Base-by-base conservation (phyloP, 1,140 invertebrate genomes). In the Hycleus phaleratus region DNA sequence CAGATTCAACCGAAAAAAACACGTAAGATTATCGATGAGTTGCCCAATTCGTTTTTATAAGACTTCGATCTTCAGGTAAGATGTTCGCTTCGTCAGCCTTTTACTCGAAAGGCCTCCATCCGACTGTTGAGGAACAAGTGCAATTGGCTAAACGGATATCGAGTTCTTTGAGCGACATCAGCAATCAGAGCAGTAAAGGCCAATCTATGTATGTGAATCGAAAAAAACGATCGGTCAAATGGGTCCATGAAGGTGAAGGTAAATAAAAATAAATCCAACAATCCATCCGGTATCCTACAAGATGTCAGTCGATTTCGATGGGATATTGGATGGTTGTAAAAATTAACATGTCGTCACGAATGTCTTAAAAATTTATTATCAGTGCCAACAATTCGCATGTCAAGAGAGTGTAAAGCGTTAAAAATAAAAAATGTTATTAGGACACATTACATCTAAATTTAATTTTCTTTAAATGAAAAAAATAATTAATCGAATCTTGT, bases 131-230 rank as follows among this genome's bases (percentile, higher is more conserved):
- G 70, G 93, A 97, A 72, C 94, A 97, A 76, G 92, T 97, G 68
- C 85, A 92, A 71, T 78, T 97, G 53, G 93, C 93, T 43, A 81
- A 90, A 44, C 82, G 88, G 70, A 96, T 97, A 71, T 94, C 93
- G 52, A 83, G 87, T 75, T 95, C 91, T n/a, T 75, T 97, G 63
- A 91, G 89, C 64, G 91, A 95, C 68, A 88, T 90, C 60, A 90
- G 87, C 76, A 97, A 97, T 75, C 83, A 88, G 73, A 86, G 87
- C 70, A 93, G 91, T 70, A 89, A 93, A 71, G 94, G 94, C 11
- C 93, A 95, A 74, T 87, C 86, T 63, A 97, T 96, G 94, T 97
- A 95, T 72, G 91, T 93, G 62, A 95, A 93, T 72, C 80, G 93
- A 50, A 94, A 93, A 78, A 93, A 94, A 70, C 80, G 90, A 66